These are phyloP conservation scores for Xiphophorus hellerii DNA, from an alignment of 2,113 vertebrate species.

Conservation along the genomic window DNA sequence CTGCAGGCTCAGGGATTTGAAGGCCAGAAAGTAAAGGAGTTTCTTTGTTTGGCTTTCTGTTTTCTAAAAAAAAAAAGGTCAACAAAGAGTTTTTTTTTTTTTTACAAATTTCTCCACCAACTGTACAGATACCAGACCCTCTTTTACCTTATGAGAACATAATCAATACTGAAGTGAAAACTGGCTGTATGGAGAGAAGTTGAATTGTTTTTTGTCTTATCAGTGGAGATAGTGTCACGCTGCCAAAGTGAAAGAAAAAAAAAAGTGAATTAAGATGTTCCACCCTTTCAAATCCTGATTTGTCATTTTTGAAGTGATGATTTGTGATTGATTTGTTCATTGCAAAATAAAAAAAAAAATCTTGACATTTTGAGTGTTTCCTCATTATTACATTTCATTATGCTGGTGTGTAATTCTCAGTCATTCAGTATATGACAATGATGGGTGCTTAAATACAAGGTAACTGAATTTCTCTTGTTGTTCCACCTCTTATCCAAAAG, in stretches of 20 bases:
- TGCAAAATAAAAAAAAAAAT: slow-evolving; percentile 50
- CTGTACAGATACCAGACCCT: neutral
- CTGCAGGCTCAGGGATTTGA: slow-evolving; percentile 39
- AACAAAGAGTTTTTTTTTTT: neutral
- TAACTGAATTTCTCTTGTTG: neutral
- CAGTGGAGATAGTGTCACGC: slow-evolving; percentile 56
- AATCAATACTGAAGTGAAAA: slow-evolving; percentile 49
- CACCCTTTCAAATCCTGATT: slow-evolving; percentile 61
- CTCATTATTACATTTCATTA: neutral
- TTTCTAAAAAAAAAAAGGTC: slow-evolving; percentile 5
- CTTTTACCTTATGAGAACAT: slow-evolving; percentile 4
- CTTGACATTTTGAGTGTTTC: slow-evolving; percentile 5
- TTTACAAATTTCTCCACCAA: neutral
- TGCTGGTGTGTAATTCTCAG: neutral
- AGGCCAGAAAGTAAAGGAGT: slow-evolving; percentile 9
- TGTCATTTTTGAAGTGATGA: slow-evolving; percentile 72
- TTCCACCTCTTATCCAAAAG: neutral
- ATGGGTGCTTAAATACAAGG: neutral
- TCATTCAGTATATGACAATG: neutral
- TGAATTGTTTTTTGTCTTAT: slow-evolving; percentile 53
- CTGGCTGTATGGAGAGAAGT: slow-evolving; percentile 46
- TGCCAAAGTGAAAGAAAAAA: slow-evolving; percentile 37
- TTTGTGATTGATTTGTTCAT: slow-evolving; percentile 63
- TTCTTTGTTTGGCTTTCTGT: slow-evolving; percentile 17
- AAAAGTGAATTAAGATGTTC: slow-evolving; percentile 80